Base-by-base conservation (phyloP, 2,113 vertebrate species). In the Cranoglanis bouderius region DNA sequence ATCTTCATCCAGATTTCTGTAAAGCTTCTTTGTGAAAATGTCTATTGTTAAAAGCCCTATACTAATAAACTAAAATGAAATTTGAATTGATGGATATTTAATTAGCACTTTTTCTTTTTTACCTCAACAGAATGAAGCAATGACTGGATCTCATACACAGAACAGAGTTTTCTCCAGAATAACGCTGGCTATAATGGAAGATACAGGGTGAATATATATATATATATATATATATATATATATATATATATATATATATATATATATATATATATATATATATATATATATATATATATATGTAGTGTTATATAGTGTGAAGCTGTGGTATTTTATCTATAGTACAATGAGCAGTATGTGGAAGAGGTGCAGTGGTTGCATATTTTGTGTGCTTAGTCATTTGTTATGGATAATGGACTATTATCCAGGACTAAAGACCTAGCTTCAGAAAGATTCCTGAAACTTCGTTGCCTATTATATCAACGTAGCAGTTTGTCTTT, bases 101-200 rank as follows among this genome's bases (percentile, higher is more conserved):
- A 78, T 74, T 12, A 86, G 18, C 4, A 8, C 21, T 14, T 74
- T 65, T 82, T 43, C 80, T 63, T 4, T 59, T 74, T 85, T 84
- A 65, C n/a, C 63, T 89, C 94, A 94, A 90, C 96, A 99, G 98
- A 99, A 99, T 90, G 98, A 99, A 96, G 98, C 98, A 0, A 99
- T 99, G 98, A 99, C 98, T 16, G 98, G 98, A 93, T 99, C 98
- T 83, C 98, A 99, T 90, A 99, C 98, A 2, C 98, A 99, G 94
- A 99, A 98, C 93, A 94, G 98, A 59, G 97, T 99, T 78, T 98
- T 99, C 88, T 99, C 98, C 57, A 96, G 98, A 74, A 97, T 99
- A 88, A 99, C 98, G 1, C 95, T 99, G 92, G 98, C 98, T 18
- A 95, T 99, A 93, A 98, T 99, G 98, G 98, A 99, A 93, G 98